These are phyloP conservation scores for Cyclargus thomasi DNA, from an alignment of 1,140 invertebrate genomes.

Conservation along the genomic window DNA sequence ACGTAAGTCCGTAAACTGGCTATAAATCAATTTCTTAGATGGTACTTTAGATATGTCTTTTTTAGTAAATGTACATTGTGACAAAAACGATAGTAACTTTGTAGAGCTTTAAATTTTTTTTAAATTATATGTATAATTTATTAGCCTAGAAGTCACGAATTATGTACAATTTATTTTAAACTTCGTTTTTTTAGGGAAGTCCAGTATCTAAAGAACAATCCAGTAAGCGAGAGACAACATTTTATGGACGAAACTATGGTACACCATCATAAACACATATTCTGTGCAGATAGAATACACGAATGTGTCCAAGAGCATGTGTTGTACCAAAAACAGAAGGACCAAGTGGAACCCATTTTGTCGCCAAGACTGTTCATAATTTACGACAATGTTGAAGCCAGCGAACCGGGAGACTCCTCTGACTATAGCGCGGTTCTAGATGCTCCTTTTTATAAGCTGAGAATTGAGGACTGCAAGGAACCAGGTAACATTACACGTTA, in stretches of 20 bases:
- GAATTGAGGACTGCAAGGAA: conserved; percentile 78
- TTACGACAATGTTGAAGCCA: conserved; percentile 86
- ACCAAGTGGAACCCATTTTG: conserved; percentile 76
- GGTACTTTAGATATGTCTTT: too few relatives aligned
- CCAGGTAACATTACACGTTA: too few relatives aligned
- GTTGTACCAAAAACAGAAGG: conserved; percentile 53
- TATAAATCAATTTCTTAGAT: too few relatives aligned
- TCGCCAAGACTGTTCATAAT: conserved; percentile 80
- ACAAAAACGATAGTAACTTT: too few relatives aligned
- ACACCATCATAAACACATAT: conserved; percentile 76
- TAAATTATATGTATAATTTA: too few relatives aligned
- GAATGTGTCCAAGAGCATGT: conserved; percentile 76
- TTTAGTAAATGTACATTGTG: too few relatives aligned
- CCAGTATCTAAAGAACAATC: conserved; percentile 64
- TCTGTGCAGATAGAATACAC: conserved; percentile 79
- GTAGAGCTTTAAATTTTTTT: too few relatives aligned
- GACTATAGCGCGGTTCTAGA: conserved; percentile 79
- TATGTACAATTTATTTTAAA: background rate
- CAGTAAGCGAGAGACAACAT: conserved; percentile 61
- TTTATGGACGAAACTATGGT: conserved; percentile 69
- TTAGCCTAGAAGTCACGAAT: too few relatives aligned
- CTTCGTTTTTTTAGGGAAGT: conserved; percentile 53
- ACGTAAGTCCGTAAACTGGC: too few relatives aligned
- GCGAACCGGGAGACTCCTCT: conserved; percentile 76
- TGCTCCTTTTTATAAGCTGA: conserved; percentile 78